These are phyloP conservation scores for Palythoa grandiflora DNA, from an alignment of 92 coral and sea anemone genomes.

Conservation along the genomic window DNA sequence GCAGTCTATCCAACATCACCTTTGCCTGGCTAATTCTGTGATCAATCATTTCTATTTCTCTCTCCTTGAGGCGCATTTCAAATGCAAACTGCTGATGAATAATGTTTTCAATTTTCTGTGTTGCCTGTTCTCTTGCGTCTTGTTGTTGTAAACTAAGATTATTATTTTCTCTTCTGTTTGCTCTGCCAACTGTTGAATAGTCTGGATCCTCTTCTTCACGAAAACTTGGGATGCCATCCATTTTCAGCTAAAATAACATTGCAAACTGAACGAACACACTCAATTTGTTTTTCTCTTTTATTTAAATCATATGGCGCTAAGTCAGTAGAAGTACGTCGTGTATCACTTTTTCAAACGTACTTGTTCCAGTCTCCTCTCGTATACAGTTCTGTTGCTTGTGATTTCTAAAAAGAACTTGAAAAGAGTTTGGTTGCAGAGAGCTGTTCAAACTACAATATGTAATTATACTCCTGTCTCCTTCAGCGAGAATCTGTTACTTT, in stretches of 20 bases:
- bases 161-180: constrained; percentile 62
- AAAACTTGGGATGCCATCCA: constrained; percentile 18
- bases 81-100: constrained; percentile 93
- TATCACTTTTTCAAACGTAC: not conserved
- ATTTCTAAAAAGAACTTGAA: too few relatives aligned
- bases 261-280: not conserved
- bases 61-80: constrained; percentile 87
- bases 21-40: constrained; percentile 77
- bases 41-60: constrained; percentile 87
- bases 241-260: not conserved
- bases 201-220: constrained; percentile 86
- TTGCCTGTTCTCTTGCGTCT: constrained; percentile 92
- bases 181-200: constrained; percentile 65
- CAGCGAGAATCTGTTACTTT: not conserved
- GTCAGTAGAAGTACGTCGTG: not conserved
- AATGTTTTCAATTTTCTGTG: constrained; percentile 77
- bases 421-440: too few relatives aligned
- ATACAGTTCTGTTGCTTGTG: not conserved
- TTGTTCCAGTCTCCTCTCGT: not conserved
- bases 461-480: not conserved
- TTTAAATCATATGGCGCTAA: not conserved
- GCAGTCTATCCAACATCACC: constrained; percentile 82
- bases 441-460: not conserved
- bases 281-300: not conserved
- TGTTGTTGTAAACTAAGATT: constrained; percentile 75